phyloP scores from a whole-genome alignment of 1,140 invertebrate species.

The Tetramorium parvispinum region DNA sequence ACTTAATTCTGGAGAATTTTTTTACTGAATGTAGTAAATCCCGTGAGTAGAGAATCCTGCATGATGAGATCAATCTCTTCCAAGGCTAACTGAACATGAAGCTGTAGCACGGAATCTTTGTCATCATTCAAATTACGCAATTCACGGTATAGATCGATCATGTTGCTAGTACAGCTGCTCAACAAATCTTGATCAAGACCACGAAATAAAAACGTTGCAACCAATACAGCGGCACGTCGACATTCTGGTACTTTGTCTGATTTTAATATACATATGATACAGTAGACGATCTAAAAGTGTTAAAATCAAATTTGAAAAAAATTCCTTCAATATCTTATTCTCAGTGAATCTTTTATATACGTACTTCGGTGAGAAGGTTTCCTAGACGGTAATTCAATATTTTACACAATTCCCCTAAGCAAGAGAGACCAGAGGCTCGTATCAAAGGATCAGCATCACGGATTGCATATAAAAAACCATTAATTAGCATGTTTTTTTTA shows the following conservation, averaged over 20 bases:
- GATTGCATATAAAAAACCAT: constrained; percentile 90
- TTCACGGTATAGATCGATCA: constrained; percentile 90
- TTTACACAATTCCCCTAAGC: constrained; percentile 93
- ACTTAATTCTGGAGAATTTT: constrained; percentile 81
- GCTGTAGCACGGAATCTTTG: constrained; percentile 89
- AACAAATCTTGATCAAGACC: constrained; percentile 91
- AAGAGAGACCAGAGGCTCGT: constrained; percentile 93
- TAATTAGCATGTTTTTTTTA: constrained; percentile 90
- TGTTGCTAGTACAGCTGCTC: constrained; percentile 88
- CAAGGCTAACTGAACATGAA: constrained; percentile 91
- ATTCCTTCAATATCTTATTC: not conserved
- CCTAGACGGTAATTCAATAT: constrained; percentile 91
- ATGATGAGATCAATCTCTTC: constrained; percentile 92
- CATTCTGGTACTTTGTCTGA: constrained; percentile 90
- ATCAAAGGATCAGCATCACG: constrained; percentile 91
- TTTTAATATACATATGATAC: constrained; percentile 89
- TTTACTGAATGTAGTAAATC: constrained; percentile 87
- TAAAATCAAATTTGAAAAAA: constrained; percentile 24
- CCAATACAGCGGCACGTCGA: constrained; percentile 91
- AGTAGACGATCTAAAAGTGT: constrained; percentile 88
- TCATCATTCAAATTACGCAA: constrained; percentile 89
- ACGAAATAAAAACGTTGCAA: constrained; percentile 90
- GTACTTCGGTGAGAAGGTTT: constrained; percentile 90
- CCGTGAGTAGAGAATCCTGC: constrained; percentile 87
- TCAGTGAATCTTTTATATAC: constrained; percentile 40